Evolutionary conservation across 2,888 invertebrate species (phyloP), one percentile per base, ranked within the genome.

Genomic region (Hedychridium roseum): DNA sequence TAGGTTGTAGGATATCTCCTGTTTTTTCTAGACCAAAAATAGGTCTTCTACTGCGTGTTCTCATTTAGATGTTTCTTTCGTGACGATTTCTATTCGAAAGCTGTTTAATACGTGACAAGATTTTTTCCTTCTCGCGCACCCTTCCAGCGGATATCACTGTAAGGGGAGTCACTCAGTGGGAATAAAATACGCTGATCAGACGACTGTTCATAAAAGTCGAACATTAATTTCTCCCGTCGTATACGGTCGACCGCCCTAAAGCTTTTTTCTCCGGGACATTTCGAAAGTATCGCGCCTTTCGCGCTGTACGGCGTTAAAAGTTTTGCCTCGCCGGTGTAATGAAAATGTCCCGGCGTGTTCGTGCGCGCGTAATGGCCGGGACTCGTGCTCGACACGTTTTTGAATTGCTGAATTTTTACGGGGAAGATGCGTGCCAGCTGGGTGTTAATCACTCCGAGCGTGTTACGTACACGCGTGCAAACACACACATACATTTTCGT

Each of bases 361-460:
- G n/a, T n/a, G n/a, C n/a, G n/a, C n/a, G n/a, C n/a, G n/a, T n/a
- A n/a, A n/a, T n/a, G n/a, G n/a, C n/a, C n/a, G n/a, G n/a, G n/a
- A n/a, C n/a, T n/a, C n/a, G n/a, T n/a, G n/a, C n/a, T 43, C 17
- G 6, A 40, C 26, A 26, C 20, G 27, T 28, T 32, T 31, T 46
- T 43, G 60, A 58, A 62, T 58, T 49, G 55, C 46, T 43, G 41
- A 21, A 46, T 59, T 57, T 57, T 57, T 38, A 56, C 50, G 38
- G 43, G 44, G 64, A 57, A 63, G 60, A 65, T 50, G 68, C 68
- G 66, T 70, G 70, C 51, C 50, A 34, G 43, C 38, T 12, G 55
- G 44, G 60, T 63, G 68, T 70, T 70, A 66, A 70, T 70, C 70
- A 70, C 54, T 20, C 46, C 45, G 23, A 51, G 45, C 59, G 52